Base-by-base conservation (phyloP, 2,113 vertebrate species). In the Zingel zingel region DNA sequence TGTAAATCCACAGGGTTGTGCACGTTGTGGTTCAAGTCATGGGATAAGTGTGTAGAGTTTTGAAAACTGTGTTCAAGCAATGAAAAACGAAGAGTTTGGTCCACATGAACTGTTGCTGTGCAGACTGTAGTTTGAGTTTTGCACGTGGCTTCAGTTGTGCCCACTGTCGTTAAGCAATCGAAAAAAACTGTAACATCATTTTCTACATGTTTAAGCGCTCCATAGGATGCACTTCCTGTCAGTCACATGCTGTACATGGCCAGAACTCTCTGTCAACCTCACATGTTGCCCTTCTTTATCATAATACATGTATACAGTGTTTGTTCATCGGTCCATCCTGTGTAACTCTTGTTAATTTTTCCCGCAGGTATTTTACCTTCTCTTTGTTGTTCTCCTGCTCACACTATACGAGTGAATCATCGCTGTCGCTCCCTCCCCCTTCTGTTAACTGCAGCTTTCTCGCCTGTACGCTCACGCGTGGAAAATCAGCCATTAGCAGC, bases 381-480 rank as follows among this genome's bases (percentile, higher is more conserved):
- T 53, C n/a, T 53, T 70, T 66, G 65, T 68, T 18, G 11, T 69
- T 69, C 79, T 74, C 72, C 76, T 73, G 79, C 82, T 86, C 76
- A 68, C 58, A 65, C 59, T 81, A 77, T 67, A 81, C 80, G 82
- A 83, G 79, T 91, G 91, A 92, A 89, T 92, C 91, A 89, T 92
- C 88, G 21, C 67, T 59, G 83, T 76, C 30, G 51, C 85, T 78
- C 74, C 61, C 82, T 82, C 84, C 73, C 84, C 75, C 59, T 56
- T 74, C 85, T 65, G 62, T 61, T 84, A 78, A 76, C 80, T 83
- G 84, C 88, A 80, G 79, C 79, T 74, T 78, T 76, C 82, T 86
- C 61, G 2, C 77, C 80, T 82, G 67, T 72, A 66, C 51, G 48
- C 71, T 81, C 87, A 64, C 70, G 62, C 39, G 53, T 25, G 33